Percentiles rank a stretch among this genome's conserved stretches.
phyloP scores from a whole-genome alignment of 2,113 vertebrate genomes.

The Tragulus kanchil region DNA sequence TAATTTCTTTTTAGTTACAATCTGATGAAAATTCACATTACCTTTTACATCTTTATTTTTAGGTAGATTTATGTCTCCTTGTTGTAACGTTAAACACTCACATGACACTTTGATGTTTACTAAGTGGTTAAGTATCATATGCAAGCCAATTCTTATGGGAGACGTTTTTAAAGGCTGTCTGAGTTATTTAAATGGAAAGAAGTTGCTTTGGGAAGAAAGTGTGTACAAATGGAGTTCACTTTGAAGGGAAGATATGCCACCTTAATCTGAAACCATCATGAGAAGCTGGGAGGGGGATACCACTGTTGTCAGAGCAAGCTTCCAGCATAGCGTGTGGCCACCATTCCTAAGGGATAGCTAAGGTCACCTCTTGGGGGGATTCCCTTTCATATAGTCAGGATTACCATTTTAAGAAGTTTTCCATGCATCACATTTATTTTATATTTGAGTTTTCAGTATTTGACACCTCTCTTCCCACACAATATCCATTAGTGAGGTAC shows the following conservation, averaged over 20 bases:
- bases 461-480: slow-evolving; percentile 50
- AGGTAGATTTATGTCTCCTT: slow-evolving; percentile 42
- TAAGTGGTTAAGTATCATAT: slow-evolving; percentile 62
- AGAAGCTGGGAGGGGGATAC: slow-evolving; percentile 8
- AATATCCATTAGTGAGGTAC: not conserved
- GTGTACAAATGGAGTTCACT: slow-evolving; percentile 28
- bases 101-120: slow-evolving; percentile 70
- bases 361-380: slow-evolving; percentile 33
- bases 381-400: slow-evolving; percentile 46
- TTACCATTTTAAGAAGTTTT: slow-evolving; percentile 19
- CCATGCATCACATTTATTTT: not conserved
- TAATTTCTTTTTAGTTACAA: slow-evolving; percentile 53
- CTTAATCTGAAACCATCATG: slow-evolving; percentile 36
- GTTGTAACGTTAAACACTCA: slow-evolving; percentile 56
- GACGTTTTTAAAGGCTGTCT: slow-evolving; percentile 64
- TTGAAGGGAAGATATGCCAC: slow-evolving; percentile 25
- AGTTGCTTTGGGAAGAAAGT: slow-evolving; percentile 50
- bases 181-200: slow-evolving; percentile 61
- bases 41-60: slow-evolving; percentile 61
- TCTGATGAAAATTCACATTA: slow-evolving; percentile 64
- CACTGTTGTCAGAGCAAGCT: not conserved
- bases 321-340: not conserved
- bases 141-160: slow-evolving; percentile 63
- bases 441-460: slow-evolving; percentile 46
- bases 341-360: slow-evolving; percentile 12